Percentiles rank a stretch among this genome's conserved stretches.
These are phyloP conservation scores for Pachycephus smyrnensis DNA, from an alignment of 2,888 invertebrate genomes.

Conservation along the genomic window DNA sequence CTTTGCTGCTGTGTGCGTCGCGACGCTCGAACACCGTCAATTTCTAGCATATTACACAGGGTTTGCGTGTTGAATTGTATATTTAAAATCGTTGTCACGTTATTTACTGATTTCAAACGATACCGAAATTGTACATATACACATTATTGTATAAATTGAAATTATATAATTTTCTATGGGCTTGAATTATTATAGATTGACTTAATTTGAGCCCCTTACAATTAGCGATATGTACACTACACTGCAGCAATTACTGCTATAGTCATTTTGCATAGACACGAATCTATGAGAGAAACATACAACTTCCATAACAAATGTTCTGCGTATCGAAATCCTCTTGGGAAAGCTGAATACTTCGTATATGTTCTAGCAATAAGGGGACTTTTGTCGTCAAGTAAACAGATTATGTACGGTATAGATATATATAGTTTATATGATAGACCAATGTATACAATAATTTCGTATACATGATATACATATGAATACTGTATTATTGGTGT, in stretches of 20 bases:
- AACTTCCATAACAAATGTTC: neutral
- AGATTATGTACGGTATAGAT: neutral
- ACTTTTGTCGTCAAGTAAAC: neutral
- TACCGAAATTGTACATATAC: neutral
- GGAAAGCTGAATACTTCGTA: neutral
- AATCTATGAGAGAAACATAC: neutral
- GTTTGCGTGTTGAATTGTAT: neutral
- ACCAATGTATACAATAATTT: neutral
- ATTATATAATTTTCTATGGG: neutral
- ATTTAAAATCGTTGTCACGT: neutral
- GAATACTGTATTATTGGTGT: neutral
- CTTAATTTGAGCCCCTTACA: neutral
- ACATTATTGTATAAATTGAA: neutral
- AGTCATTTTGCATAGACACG: neutral
- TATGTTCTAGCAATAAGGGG: neutral
- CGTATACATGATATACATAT: conserved; percentile 1
- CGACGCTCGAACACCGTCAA: neutral
- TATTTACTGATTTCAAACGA: neutral
- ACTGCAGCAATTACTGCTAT: neutral
- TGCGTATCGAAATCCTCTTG: neutral
- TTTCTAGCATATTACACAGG: neutral
- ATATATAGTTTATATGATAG: neutral
- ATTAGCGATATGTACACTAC: neutral
- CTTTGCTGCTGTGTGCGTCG: neutral
- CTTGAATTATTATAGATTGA: neutral